These are phyloP conservation scores for Argyrosomus japonicus DNA, from an alignment of 2,113 vertebrate species.

Conservation along the genomic window DNA sequence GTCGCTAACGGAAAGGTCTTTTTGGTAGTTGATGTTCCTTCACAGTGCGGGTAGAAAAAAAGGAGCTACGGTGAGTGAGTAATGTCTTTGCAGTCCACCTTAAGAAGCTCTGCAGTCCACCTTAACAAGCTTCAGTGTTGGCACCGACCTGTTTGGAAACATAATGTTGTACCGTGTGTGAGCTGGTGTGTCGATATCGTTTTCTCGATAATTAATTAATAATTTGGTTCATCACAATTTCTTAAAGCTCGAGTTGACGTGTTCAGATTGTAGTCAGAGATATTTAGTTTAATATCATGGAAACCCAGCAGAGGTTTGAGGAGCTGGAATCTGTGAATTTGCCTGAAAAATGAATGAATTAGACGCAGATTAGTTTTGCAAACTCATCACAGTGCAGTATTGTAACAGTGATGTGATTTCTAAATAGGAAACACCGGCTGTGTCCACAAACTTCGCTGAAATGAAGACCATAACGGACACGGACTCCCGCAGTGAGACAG, in stretches of 20 bases:
- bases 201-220: background rate
- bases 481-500: background rate
- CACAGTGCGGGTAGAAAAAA: background rate
- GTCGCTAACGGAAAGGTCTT: background rate
- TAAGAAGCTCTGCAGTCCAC: background rate
- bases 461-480: background rate
- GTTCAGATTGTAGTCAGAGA: background rate
- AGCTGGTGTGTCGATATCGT: background rate
- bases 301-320: background rate
- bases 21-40: constrained; percentile 11
- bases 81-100: background rate
- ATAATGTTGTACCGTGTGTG: background rate
- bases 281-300: background rate
- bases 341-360: background rate
- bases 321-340: too few relatives aligned
- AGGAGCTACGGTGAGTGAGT: constrained; percentile 3
- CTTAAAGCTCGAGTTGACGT: background rate
- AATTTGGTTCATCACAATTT: background rate
- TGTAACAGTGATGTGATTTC: background rate
- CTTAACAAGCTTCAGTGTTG: background rate
- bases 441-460: background rate
- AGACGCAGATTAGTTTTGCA: background rate
- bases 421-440: background rate
- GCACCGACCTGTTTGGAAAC: too few relatives aligned
- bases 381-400: background rate